These are phyloP conservation scores for Coccyzus lansbergi DNA, from an alignment of 2,797 vertebrate genomes.

Conservation along the genomic window DNA sequence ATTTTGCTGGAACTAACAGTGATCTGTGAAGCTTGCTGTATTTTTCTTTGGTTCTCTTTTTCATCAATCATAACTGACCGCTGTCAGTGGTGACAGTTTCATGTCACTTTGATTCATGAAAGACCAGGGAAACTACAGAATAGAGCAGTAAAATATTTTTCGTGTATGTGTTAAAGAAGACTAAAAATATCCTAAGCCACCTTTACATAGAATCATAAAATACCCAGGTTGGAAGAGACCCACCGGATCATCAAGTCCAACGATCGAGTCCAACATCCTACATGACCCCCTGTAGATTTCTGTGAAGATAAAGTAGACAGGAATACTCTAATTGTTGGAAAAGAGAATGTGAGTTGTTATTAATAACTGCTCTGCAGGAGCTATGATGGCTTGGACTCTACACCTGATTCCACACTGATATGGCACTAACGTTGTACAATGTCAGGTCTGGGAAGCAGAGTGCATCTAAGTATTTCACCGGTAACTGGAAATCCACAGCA, in stretches of 20 bases:
- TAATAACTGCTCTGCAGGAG: background rate
- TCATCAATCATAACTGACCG: constrained; percentile 21
- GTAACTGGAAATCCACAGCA: background rate
- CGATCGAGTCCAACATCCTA: too few species aligned
- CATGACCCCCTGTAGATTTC: background rate
- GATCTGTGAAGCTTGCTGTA: constrained; percentile 19
- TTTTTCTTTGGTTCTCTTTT: constrained; percentile 26
- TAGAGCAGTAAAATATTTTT: background rate
- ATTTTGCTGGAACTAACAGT: constrained; percentile 63
- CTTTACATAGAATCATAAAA: too few species aligned
- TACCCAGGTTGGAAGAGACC: too few species aligned
- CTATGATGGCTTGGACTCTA: background rate
- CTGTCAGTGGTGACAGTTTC: background rate
- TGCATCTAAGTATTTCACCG: background rate
- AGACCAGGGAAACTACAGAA: background rate
- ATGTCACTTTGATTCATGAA: background rate
- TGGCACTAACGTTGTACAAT: fast-evolving
- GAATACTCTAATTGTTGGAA: background rate
- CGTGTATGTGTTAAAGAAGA: background rate
- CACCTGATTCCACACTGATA: background rate
- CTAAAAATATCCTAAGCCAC: background rate
- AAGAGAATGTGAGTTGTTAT: background rate
- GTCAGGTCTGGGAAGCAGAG: background rate
- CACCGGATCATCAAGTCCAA: too few species aligned
- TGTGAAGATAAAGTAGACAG: background rate